These are phyloP conservation scores for Pangasius mekongensis DNA, from an alignment of 2,797 vertebrate species.

Conservation along the genomic window DNA sequence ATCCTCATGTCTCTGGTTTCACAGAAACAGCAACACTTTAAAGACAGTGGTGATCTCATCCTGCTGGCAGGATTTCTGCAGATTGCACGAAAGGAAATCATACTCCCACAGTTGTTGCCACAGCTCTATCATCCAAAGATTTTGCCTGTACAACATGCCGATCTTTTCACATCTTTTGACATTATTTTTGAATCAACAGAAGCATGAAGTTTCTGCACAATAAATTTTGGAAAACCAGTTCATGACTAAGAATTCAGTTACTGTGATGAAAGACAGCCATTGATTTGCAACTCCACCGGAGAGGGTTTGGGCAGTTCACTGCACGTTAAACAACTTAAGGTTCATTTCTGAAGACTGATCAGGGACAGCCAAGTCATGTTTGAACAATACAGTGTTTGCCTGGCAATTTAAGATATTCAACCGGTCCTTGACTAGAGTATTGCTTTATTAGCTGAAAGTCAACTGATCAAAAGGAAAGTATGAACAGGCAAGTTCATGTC, in stretches of 20 bases:
- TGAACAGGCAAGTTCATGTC: background rate
- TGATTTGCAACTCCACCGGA: background rate
- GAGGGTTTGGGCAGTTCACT: background rate
- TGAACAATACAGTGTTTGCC: background rate
- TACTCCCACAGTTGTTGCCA: background rate
- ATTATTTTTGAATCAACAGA: background rate
- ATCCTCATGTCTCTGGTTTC: conserved; percentile 22
- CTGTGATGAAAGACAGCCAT: background rate
- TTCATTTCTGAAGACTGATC: background rate
- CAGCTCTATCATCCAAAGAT: background rate
- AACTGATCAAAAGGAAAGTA: background rate
- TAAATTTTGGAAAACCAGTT: background rate
- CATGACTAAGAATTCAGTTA: background rate
- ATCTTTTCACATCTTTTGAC: background rate
- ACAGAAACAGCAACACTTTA: background rate
- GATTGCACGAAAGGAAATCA: background rate
- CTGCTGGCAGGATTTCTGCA: conserved; percentile 1
- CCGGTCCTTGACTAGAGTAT: background rate
- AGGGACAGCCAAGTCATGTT: background rate
- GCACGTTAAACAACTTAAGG: background rate
- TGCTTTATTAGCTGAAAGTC: background rate
- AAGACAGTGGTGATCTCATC: conserved; percentile 19
- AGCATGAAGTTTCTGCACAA: background rate
- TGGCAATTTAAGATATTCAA: background rate
- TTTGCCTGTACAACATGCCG: background rate